Conservation (phyloP, 2,888 invertebrate genomes). For the Apodemia duryi region DNA sequence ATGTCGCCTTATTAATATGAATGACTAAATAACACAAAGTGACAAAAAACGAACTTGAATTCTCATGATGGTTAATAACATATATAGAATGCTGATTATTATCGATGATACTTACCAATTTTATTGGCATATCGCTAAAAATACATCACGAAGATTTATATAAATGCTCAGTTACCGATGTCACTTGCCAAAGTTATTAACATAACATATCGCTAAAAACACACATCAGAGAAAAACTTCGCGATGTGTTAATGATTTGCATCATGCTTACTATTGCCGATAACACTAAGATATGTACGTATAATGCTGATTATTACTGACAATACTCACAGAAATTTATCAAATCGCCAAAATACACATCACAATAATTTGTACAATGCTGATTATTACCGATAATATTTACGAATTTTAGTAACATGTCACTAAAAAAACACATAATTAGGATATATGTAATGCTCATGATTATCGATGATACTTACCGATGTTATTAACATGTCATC, state of each 20-base stretch:
- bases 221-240: too few relatives aligned
- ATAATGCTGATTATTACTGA: neutral
- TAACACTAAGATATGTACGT: too few relatives aligned
- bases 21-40: too few relatives aligned
- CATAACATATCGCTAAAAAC: neutral
- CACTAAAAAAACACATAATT: slow-evolving; percentile 16
- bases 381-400: slow-evolving; percentile 2
- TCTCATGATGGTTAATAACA: neutral
- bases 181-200: slow-evolving; percentile 13
- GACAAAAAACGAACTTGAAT: too few relatives aligned
- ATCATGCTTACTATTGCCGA: too few relatives aligned
- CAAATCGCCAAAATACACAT: slow-evolving; percentile 18
- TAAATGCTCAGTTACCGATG: neutral
- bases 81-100: neutral
- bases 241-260: too few relatives aligned
- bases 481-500: slow-evolving; percentile 16
- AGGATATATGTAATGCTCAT: slow-evolving; percentile 9
- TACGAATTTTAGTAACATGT: slow-evolving; percentile 16
- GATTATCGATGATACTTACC: slow-evolving; percentile 8
- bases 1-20: too few relatives aligned
- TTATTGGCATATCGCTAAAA: slow-evolving; percentile 15
- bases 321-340: slow-evolving; percentile 14
- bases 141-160: slow-evolving; percentile 15
- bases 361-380: slow-evolving; percentile 7
- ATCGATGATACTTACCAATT: slow-evolving; percentile 7